phyloP scores from a whole-genome alignment of 2,797 vertebrate species.

The Amazona ochrocephala region DNA sequence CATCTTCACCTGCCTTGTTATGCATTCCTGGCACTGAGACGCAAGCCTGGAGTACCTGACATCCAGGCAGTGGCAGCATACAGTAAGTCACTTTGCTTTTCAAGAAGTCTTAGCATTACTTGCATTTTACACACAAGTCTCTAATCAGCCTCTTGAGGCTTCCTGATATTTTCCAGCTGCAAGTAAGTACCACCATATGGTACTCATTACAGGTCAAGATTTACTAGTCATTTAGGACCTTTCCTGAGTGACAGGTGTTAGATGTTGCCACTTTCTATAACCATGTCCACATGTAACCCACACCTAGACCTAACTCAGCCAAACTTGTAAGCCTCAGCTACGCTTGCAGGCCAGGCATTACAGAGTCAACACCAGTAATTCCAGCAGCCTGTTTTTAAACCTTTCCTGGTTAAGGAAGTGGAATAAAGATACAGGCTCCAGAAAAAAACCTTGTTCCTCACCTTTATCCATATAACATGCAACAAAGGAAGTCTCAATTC shows the following conservation, averaged over 20 bases:
- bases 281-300: conserved; percentile 36
- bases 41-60: neutral
- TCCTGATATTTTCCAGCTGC: conserved; percentile 74
- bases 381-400: neutral
- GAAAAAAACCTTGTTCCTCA: neutral
- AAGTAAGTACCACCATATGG: conserved; percentile 64
- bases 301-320: neutral
- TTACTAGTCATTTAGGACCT: conserved; percentile 56
- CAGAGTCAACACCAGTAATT: neutral
- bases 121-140: conserved; percentile 55
- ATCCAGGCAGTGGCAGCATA: neutral
- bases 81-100: neutral
- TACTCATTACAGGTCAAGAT: conserved; percentile 64
- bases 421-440: neutral
- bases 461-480: neutral
- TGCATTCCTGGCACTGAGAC: neutral
- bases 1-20: neutral
- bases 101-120: conserved; percentile 66
- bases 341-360: neutral
- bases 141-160: conserved; percentile 63
- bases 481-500: neutral
- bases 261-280: conserved; percentile 57
- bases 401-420: neutral
- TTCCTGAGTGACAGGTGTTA: conserved; percentile 44
- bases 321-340: neutral